A percentile compares a stretch with the other conserved stretches of the same genome.
Evolutionary conservation across 2,797 vertebrate species (phyloP).

Genomic region (Todus mexicanus): DNA sequence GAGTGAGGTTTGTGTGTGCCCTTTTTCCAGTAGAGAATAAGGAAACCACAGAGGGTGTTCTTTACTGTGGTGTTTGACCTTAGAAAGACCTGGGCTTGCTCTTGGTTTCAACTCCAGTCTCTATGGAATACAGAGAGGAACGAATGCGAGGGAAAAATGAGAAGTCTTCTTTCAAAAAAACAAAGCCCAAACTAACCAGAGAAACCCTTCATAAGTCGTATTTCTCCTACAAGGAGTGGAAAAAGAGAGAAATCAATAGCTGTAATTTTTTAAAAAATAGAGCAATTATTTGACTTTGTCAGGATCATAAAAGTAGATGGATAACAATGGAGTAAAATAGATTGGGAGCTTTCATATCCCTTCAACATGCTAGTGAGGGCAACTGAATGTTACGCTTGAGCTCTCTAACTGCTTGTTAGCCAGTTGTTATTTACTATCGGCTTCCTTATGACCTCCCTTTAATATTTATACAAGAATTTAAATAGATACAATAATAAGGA

Average conservation of each 20-base stretch:
- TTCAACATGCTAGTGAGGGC: not conserved
- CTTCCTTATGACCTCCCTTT: not conserved
- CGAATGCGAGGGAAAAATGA: not conserved
- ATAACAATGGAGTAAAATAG: not conserved
- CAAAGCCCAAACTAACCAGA: not conserved
- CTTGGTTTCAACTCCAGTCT: not conserved
- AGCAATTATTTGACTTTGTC: not conserved
- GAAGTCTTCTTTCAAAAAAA: constrained; percentile 2
- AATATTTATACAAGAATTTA: not conserved
- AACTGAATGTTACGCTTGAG: not conserved
- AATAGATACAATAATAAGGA: not conserved
- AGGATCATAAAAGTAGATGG: not conserved
- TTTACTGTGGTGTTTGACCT: not conserved
- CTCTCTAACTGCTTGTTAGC: not conserved
- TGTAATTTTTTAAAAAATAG: not conserved
- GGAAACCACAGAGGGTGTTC: not conserved
- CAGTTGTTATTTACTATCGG: not conserved
- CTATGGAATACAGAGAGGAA: not conserved
- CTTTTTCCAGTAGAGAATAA: not conserved
- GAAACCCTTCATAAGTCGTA: not conserved
- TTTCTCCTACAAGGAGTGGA: not conserved
- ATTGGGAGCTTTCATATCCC: not conserved
- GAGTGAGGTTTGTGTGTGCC: not conserved
- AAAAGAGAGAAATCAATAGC: constrained; percentile 8
- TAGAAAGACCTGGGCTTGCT: not conserved